Percentiles rank a stretch among this genome's conserved stretches.
Conservation (phyloP, 2,888 invertebrate species). For the Lycaena phlaeas region DNA sequence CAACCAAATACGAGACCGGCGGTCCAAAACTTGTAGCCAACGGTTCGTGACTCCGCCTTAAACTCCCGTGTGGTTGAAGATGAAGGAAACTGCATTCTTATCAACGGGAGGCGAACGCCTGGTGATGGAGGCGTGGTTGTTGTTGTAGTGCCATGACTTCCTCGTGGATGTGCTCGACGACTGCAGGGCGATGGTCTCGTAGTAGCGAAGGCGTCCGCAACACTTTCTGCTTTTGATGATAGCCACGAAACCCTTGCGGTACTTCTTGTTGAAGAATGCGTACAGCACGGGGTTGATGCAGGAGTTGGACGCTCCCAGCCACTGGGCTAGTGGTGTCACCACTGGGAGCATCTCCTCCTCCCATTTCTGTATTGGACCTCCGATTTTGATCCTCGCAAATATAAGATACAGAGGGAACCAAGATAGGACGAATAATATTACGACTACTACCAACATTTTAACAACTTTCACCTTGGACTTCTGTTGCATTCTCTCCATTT, state of each 20-base stretch:
- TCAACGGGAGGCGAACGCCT: conserved; percentile 66
- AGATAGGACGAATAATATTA: conserved; percentile 92
- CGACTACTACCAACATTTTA: conserved; percentile 94
- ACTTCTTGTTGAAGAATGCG: conserved; percentile 96
- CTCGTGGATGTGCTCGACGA: conserved; percentile 89
- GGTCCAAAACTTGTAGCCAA: conserved; percentile 33
- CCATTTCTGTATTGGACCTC: conserved; percentile 81
- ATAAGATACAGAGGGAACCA: conserved; percentile 95
- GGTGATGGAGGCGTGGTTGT: conserved; percentile 73
- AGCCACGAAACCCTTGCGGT: conserved; percentile 89
- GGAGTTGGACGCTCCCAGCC: conserved; percentile 94
- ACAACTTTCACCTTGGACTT: conserved; percentile 96
- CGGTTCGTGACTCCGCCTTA: conserved; percentile 41
- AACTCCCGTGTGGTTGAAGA: conserved; percentile 83
- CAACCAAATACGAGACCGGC: conserved; percentile 26
- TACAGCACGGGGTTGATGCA: conserved; percentile 96
- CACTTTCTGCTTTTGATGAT: conserved; percentile 89
- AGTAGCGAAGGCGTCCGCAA: conserved; percentile 88
- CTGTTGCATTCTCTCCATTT: conserved; percentile 93
- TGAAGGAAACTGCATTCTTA: conserved; percentile 67
- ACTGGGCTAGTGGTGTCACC: conserved; percentile 90
- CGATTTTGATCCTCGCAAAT: conserved; percentile 88
- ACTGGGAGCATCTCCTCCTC: conserved; percentile 86
- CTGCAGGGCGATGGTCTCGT: conserved; percentile 89
- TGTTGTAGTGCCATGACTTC: conserved; percentile 88